phyloP scores from a whole-genome alignment of 2,888 invertebrate species.

The Mechanitis mazaeus region DNA sequence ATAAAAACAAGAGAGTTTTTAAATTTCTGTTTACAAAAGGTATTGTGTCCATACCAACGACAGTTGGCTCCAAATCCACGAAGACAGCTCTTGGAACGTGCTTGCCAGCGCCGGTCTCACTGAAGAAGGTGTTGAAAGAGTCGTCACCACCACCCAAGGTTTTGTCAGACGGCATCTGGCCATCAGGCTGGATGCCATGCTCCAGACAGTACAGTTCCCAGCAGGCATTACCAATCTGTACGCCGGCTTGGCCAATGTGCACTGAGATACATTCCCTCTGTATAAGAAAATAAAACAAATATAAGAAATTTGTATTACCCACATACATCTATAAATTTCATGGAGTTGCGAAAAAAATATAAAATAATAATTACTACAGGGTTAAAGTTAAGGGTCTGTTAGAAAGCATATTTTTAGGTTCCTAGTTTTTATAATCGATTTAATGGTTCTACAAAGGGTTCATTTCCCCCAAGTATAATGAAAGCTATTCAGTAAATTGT shows the following conservation, averaged over 20 bases:
- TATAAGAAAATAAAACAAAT: conserved; percentile 12
- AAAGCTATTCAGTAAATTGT: conserved; percentile 11
- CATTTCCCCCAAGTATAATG: conserved; percentile 7
- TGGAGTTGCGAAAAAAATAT: too few relatives aligned
- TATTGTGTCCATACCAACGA: conserved; percentile 79
- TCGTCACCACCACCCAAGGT: conserved; percentile 84
- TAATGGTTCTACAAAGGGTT: conserved; percentile 13
- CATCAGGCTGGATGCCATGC: conserved; percentile 90
- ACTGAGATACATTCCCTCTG: conserved; percentile 92
- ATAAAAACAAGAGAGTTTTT: too few relatives aligned
- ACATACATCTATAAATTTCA: too few relatives aligned
- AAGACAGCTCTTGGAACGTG: conserved; percentile 93
- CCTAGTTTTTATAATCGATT: conserved; percentile 6
- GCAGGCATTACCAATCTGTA: conserved; percentile 91
- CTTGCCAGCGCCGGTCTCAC: conserved; percentile 85
- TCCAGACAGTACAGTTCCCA: conserved; percentile 92
- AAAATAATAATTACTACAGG: too few relatives aligned
- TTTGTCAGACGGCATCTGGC: conserved; percentile 91
- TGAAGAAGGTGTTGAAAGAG: conserved; percentile 87
- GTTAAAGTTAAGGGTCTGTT: background rate
- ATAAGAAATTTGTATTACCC: background rate
- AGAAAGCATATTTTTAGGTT: background rate
- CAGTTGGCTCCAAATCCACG: conserved; percentile 95
- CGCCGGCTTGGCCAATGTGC: conserved; percentile 91
- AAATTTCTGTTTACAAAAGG: conserved; percentile 32